Percentiles rank a stretch among this genome's conserved stretches.
Evolutionary conservation across 2,888 invertebrate genomes (phyloP).

Genomic region (Temnothorax unifasciatus): DNA sequence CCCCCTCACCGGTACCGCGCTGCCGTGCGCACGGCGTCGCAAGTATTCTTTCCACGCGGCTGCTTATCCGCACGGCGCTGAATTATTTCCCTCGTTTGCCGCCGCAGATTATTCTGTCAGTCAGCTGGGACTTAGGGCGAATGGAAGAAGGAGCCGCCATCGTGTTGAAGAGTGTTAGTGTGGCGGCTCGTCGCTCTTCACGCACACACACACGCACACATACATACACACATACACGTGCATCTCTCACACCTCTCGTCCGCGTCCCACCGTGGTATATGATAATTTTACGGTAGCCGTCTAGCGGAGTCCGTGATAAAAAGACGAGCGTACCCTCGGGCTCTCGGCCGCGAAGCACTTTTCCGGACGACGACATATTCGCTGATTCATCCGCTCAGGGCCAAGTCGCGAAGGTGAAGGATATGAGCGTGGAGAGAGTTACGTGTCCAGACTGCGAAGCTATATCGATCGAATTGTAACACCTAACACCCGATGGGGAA

Average conservation of each 20-base stretch:
- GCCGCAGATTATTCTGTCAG: constrained; percentile 80
- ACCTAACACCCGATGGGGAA: neutral
- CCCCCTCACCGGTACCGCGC: neutral
- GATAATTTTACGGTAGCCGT: constrained; percentile 70
- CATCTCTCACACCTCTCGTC: constrained; percentile 1
- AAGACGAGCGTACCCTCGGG: constrained; percentile 68
- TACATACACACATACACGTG: neutral
- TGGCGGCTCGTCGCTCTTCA: constrained; percentile 30
- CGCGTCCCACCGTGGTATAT: constrained; percentile 56
- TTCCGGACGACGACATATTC: constrained; percentile 70
- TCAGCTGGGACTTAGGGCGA: constrained; percentile 74
- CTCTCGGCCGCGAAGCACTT: constrained; percentile 63
- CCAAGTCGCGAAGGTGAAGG: constrained; percentile 57
- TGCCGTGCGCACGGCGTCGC: constrained; percentile 34
- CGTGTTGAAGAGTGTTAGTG: constrained; percentile 35
- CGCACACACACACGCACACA: neutral
- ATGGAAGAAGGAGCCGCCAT: constrained; percentile 46
- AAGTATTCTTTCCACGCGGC: constrained; percentile 59
- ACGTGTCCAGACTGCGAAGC: constrained; percentile 68
- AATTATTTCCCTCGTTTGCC: constrained; percentile 72
- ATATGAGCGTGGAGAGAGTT: constrained; percentile 59
- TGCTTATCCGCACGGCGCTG: constrained; percentile 62
- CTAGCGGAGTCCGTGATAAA: constrained; percentile 66
- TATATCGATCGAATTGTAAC: constrained; percentile 16
- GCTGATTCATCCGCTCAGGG: constrained; percentile 72